phyloP scores from a whole-genome alignment of 2,113 vertebrate genomes.

The Spea bombifrons region DNA sequence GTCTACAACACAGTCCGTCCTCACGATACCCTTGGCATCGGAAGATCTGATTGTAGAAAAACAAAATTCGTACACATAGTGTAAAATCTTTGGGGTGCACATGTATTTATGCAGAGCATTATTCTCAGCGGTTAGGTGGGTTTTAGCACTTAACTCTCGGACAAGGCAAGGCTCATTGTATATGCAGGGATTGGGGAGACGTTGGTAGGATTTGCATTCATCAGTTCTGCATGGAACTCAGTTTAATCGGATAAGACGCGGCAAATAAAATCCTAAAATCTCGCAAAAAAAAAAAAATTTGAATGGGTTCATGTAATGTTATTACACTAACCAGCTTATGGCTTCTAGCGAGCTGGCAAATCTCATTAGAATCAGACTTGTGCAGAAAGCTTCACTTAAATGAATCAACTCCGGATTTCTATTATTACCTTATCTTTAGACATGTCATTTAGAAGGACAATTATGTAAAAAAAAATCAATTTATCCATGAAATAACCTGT shows the following conservation, averaged over 20 bases:
- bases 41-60: too few species aligned
- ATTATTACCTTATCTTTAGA: background rate
- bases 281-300: constrained; percentile 19
- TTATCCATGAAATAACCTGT: too few species aligned
- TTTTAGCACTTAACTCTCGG: constrained; percentile 15
- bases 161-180: constrained; percentile 40
- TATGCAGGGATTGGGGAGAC: constrained; percentile 36
- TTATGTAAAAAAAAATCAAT: too few species aligned
- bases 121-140: too few species aligned
- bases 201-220: constrained; percentile 47
- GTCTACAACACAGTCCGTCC: too few species aligned
- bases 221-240: constrained; percentile 27
- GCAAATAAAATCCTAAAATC: constrained; percentile 49
- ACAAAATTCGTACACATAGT: too few species aligned
- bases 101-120: too few species aligned
- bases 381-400: background rate
- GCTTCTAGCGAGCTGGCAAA: constrained; percentile 2
- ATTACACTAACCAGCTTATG: constrained; percentile 39
- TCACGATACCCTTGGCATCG: too few species aligned
- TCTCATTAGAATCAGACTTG: background rate
- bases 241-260: constrained; percentile 25
- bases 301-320: background rate
- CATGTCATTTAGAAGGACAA: constrained; percentile 16
- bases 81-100: too few species aligned
- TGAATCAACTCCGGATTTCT: background rate